A percentile compares a stretch with the other conserved stretches of the same genome.
phyloP scores from a whole-genome alignment of 2,888 invertebrate species.

The Limnephilus auricula region DNA sequence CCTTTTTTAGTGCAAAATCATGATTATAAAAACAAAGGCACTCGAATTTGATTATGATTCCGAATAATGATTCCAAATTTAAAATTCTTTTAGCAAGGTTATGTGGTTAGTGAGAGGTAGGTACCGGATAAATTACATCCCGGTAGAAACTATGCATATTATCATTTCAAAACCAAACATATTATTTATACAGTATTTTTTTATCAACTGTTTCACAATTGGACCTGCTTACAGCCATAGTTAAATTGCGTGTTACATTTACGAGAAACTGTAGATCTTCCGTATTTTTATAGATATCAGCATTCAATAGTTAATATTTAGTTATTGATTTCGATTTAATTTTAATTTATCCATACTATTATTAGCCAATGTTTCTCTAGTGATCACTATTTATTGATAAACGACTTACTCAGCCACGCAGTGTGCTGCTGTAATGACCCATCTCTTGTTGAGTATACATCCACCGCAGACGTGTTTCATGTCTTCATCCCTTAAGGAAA shows the following conservation, averaged over 20 bases:
- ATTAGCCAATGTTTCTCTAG: not conserved
- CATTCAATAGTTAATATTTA: not conserved
- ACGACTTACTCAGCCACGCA: conserved; percentile 69
- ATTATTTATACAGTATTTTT: not conserved
- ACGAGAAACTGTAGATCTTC: not conserved
- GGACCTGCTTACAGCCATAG: not conserved
- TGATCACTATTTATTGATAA: not conserved
- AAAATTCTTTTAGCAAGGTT: no score
- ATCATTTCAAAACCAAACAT: no score
- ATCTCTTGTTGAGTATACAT: conserved; percentile 70
- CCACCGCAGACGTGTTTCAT: conserved; percentile 73
- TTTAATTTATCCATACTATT: not conserved
- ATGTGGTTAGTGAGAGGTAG: no score
- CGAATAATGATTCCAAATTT: no score
- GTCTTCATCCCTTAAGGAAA: conserved; percentile 69
- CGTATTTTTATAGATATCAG: not conserved
- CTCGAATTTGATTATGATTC: no score
- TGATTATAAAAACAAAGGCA: no score
- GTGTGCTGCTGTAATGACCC: conserved; percentile 71
- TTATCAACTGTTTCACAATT: not conserved
- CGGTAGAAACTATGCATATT: no score
- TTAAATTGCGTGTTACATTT: not conserved
- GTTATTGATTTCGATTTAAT: not conserved
- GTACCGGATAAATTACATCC: no score
- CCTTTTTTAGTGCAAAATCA: no score